Evolutionary conservation across 2,888 invertebrate genomes (phyloP).

Genomic region (Griposia aprilina): DNA sequence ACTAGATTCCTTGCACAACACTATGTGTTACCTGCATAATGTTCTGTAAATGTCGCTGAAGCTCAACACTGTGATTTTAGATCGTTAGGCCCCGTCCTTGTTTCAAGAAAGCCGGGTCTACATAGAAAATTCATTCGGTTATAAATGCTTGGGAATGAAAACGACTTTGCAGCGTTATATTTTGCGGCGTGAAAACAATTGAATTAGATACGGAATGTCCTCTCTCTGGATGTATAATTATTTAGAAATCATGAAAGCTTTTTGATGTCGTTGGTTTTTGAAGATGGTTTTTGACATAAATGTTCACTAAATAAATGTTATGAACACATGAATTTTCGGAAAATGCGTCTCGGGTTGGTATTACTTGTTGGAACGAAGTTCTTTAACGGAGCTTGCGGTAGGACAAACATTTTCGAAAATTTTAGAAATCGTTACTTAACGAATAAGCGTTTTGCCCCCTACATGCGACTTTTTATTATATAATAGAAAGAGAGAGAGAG

Average conservation of each 20-base stretch:
- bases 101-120: slow-evolving; percentile 55
- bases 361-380: not conserved
- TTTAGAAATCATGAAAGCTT: slow-evolving; percentile 47
- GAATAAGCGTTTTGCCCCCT: too few species aligned
- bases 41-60: slow-evolving; percentile 65
- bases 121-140: slow-evolving; percentile 52
- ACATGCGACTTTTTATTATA: too few species aligned
- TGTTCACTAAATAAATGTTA: slow-evolving; percentile 16
- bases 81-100: slow-evolving; percentile 62
- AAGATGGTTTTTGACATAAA: slow-evolving; percentile 31
- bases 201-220: slow-evolving; percentile 25
- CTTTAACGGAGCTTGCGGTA: too few species aligned
- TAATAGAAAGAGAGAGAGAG: too few species aligned
- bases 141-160: slow-evolving; percentile 61
- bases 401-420: too few species aligned
- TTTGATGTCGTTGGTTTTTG: slow-evolving; percentile 40
- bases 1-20: slow-evolving; percentile 74
- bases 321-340: not conserved
- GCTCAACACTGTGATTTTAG: slow-evolving; percentile 64
- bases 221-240: slow-evolving; percentile 5
- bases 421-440: too few species aligned
- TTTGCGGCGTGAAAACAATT: slow-evolving; percentile 37
- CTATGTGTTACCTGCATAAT: slow-evolving; percentile 61
- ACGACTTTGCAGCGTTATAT: slow-evolving; percentile 25
- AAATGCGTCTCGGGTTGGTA: slow-evolving; percentile 1